Conservation (phyloP, 2,888 invertebrate species). For the Entomobrya multifasciata region DNA sequence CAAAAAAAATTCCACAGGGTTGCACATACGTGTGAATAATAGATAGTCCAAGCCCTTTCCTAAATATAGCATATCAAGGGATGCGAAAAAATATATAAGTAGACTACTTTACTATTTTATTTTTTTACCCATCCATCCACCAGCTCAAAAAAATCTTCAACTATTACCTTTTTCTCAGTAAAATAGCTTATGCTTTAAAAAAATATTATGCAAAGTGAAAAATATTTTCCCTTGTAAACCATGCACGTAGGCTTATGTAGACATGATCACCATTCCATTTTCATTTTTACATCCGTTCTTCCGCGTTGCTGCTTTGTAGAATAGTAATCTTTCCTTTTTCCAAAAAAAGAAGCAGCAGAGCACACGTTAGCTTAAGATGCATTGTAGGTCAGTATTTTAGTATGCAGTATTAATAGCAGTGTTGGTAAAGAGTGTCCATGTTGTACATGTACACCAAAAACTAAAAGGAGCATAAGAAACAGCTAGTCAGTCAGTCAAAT, state of each 20-base stretch:
- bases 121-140: no score
- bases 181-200: not conserved
- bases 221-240: constrained; percentile 7
- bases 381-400: no score
- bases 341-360: no score
- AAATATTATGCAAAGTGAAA: not conserved
- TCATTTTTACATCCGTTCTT: not conserved
- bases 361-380: no score
- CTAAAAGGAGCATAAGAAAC: constrained; percentile 45
- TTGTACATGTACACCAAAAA: no score
- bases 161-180: no score
- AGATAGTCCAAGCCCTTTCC: not conserved
- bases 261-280: not conserved
- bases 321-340: constrained; percentile 7
- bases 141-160: no score
- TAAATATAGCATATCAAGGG: not conserved
- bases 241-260: no score
- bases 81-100: not conserved
- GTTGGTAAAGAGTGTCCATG: not conserved
- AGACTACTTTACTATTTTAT: no score
- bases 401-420: not conserved
- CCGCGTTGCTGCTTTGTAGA: not conserved
- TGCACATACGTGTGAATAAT: not conserved
- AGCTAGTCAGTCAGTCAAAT: constrained; percentile 49
- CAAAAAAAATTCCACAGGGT: no score